Evolutionary conservation across 2,797 vertebrate species (phyloP).

Genomic region (Xiphorhynchus erythropygius): DNA sequence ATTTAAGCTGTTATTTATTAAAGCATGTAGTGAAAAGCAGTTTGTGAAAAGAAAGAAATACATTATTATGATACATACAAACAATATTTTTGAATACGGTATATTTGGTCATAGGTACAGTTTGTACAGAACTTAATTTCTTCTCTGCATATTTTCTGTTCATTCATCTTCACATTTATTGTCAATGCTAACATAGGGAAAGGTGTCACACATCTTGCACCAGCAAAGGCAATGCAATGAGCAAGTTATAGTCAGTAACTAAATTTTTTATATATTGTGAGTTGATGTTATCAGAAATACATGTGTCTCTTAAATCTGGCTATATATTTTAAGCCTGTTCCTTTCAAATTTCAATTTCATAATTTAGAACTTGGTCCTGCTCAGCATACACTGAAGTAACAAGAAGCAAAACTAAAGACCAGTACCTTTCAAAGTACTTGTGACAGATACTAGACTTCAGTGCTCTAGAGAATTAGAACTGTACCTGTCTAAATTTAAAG

Average conservation of each 20-base stretch:
- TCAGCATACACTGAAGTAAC: background rate
- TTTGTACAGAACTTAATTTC: background rate
- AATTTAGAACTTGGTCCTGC: background rate
- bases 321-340: background rate
- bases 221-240: background rate
- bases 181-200: background rate
- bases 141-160: background rate
- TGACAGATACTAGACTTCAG: background rate
- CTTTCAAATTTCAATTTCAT: background rate
- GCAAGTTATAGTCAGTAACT: background rate
- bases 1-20: background rate
- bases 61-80: background rate
- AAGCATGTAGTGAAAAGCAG: background rate
- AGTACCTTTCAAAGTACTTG: background rate
- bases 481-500: background rate
- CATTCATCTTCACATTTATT: background rate
- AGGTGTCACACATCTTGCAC: background rate
- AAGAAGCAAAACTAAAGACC: background rate
- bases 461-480: background rate
- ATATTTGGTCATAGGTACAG: background rate
- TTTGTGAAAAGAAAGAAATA: background rate
- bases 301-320: background rate
- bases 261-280: background rate
- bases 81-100: background rate
- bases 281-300: background rate